phyloP scores from a whole-genome alignment of 2,113 vertebrate genomes.

The Rhinichthys klamathensis region DNA sequence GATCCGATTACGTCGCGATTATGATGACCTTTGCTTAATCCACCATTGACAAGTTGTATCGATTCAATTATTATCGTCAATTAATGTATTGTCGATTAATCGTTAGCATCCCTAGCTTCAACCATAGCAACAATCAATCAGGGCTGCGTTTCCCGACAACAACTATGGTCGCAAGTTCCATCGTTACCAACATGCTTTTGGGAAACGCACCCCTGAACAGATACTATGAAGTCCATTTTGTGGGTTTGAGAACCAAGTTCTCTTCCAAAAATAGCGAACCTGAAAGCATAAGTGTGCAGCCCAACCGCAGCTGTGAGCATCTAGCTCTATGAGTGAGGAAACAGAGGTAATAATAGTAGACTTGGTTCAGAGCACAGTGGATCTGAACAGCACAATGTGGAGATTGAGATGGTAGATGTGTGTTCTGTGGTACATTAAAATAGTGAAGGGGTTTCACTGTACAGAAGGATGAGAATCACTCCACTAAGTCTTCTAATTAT shows the following conservation, averaged over 20 bases:
- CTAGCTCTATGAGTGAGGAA: slow-evolving; percentile 14
- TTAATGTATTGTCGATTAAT: too few species aligned
- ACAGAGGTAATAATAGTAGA: slow-evolving; percentile 45
- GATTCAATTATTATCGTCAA: too few species aligned
- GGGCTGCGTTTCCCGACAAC: too few species aligned
- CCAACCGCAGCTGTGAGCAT: slow-evolving; percentile 15
- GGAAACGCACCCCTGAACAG: background rate
- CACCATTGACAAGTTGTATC: too few species aligned
- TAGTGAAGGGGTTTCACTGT: slow-evolving; percentile 48
- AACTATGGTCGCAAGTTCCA: too few species aligned
- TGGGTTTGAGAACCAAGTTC: background rate
- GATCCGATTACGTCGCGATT: too few species aligned
- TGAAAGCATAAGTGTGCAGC: background rate
- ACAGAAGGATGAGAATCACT: slow-evolving; percentile 44
- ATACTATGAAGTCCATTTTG: slow-evolving; percentile 8
- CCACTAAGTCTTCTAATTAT: slow-evolving; percentile 32
- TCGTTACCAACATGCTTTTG: too few species aligned
- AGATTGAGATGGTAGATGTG: slow-evolving; percentile 16
- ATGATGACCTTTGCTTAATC: too few species aligned
- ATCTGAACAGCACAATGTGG: slow-evolving; percentile 36
- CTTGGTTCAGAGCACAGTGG: slow-evolving; percentile 21
- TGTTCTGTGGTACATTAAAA: slow-evolving; percentile 50
- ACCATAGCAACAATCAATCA: too few species aligned
- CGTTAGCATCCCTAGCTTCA: too few species aligned
- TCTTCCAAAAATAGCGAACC: slow-evolving; percentile 23